Base-by-base conservation (phyloP, 2,113 vertebrate species). In the Mungos mungo region DNA sequence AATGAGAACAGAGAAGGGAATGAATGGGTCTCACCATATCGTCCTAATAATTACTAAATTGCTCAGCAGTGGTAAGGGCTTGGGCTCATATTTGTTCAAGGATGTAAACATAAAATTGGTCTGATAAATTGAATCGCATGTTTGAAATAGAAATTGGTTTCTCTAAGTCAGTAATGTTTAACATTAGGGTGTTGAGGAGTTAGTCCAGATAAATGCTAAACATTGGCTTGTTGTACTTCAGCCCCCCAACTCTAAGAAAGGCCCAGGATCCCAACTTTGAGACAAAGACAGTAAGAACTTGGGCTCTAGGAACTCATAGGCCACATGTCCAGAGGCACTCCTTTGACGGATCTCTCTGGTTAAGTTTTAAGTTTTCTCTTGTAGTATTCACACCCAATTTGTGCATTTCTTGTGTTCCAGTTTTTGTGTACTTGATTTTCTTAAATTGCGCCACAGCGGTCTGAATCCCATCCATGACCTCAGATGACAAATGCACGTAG, bases 241-340 rank as follows among this genome's bases (percentile, higher is more conserved):
- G 0, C n/a, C 38, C 57, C 21, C 0, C 6, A 9, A 4, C 33
- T 87, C 33, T 11, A 19, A 10, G 5, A 15, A 25, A 83, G 10
- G 31, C 10, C 80, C 35, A 54, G 35, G 31, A 66, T 38, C 72
- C 41, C 27, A 14, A 31, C 10, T 66, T n/a, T 71, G 50, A 54
- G 68, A 41, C 65, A 66, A 77, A 4, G 3, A 29, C 10, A 33
- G 13, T 7, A 66, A n/a, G 77, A 74, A 57, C 66, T 15, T 33
- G 16, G 38, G 18, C 38, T 31, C 7, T 19, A 52, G 14, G 25
- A 25, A 31, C 41, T 25, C 71, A 41, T 1, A 18, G 60, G 18
- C 47, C 63, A 21, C 1, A 4, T 35, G 33, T 87, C 27, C 14
- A 23, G 80, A 69, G n/a, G 74, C 6, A 14, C 29, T 18, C 52